Base-by-base conservation (phyloP, 2,888 invertebrate species). In the Agrotis ipsilon region DNA sequence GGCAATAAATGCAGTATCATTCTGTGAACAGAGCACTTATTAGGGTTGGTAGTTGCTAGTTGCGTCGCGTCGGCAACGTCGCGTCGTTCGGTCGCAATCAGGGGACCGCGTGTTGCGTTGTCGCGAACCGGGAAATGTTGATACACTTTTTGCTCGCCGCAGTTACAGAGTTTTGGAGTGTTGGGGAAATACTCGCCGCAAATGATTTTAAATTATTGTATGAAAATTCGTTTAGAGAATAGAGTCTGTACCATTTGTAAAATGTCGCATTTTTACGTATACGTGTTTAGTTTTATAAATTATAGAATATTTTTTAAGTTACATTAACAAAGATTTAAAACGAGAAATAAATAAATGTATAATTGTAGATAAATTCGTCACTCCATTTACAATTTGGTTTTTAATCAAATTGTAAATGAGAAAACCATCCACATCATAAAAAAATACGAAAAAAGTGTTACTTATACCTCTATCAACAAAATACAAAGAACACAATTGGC, bases 1-100 rank as follows among this genome's bases (percentile, higher is more conserved):
- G 70, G 75, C 75, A 72, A 80, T 86, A 78, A 84, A 86, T 80
- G 81, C 75, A 75, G 81, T 70, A 79, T 80, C 79, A 72, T 59
- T 68, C 64, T 72, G 72, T 80, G 79, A 82, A 82, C 83, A 75
- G 68, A 62, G 70, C 81, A 76, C 80, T 83, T 86, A 82, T 81
- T 78, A 86, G 67, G 72, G 73, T 76, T 72, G 71, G 49, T 74
- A 45, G 69, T 65, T 58, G 61, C 54, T 65, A 54, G 80, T 68
- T 60, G 60, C 65, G 69, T 75, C 72, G 76, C 68, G 69, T 78
- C 48, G 71, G 75, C 81, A 81, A 7, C 48, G 27, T 39, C 55
- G 59, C 46, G 52, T 45, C 45, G 45, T 16, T 51, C 66, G n/a
- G 46, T 45, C 55, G 65, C 76, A 76, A 80, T 84, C 82, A 82